Percentiles rank a stretch among this genome's conserved stretches.
These are phyloP conservation scores for Heteropelma amictum DNA, from an alignment of 2,888 invertebrate genomes.

Conservation along the genomic window DNA sequence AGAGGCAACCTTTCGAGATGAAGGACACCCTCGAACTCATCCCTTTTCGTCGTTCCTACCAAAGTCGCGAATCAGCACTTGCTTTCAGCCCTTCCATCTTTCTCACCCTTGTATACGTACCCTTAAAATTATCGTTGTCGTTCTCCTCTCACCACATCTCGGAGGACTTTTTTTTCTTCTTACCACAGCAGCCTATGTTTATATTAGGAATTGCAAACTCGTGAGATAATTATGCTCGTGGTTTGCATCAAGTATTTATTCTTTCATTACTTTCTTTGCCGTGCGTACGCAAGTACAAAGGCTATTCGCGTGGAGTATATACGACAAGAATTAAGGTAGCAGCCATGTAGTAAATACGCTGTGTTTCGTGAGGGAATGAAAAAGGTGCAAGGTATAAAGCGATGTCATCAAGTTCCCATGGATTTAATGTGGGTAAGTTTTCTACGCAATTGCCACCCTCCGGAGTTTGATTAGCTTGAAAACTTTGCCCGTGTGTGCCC, in stretches of 20 bases:
- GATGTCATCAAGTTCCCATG: constrained; percentile 56
- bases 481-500: constrained; percentile 27
- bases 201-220: constrained; percentile 26
- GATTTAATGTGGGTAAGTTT: constrained; percentile 13
- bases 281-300: constrained; percentile 10
- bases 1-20: constrained; percentile 60
- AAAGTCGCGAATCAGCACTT: constrained; percentile 56
- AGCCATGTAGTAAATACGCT: neutral
- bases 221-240: constrained; percentile 68
- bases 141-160: constrained; percentile 38
- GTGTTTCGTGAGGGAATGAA: neutral
- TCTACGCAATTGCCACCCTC: constrained; percentile 9
- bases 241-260: constrained; percentile 71
- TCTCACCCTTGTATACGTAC: constrained; percentile 19
- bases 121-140: constrained; percentile 32
- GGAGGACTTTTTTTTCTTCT: constrained; percentile 17
- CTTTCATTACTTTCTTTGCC: constrained; percentile 68
- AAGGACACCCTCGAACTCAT: constrained; percentile 29
- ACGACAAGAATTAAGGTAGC: neutral
- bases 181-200: neutral
- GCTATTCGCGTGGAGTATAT: neutral
- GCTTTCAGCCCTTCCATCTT: constrained; percentile 53
- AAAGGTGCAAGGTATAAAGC: constrained; percentile 57
- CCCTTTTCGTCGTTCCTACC: neutral
- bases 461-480: constrained; percentile 45